Evolutionary conservation across 2,797 vertebrate genomes (phyloP).

Genomic region (Typhlichthys eigenmanni): DNA sequence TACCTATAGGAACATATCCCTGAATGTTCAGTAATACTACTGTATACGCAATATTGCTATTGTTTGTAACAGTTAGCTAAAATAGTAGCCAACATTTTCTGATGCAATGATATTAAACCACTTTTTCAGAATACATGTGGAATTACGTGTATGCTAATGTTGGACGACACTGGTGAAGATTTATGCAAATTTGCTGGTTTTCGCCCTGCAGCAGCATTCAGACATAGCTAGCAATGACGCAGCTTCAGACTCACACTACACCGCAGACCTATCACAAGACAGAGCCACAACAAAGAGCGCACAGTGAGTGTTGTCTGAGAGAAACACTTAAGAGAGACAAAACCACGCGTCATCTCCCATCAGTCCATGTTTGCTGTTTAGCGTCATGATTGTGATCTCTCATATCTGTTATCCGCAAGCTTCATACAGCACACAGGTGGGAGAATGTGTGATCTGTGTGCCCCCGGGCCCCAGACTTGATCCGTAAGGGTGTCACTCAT

Average conservation of each 20-base stretch:
- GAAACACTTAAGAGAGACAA: constrained; percentile 35
- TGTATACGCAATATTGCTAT: neutral
- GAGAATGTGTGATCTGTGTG: too few relatives aligned
- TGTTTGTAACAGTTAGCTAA: neutral
- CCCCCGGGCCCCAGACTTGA: too few relatives aligned
- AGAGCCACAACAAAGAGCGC: constrained; percentile 65
- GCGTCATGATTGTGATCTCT: constrained; percentile 15
- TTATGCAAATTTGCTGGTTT: constrained; percentile 53
- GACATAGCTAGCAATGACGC: constrained; percentile 68
- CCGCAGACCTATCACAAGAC: constrained; percentile 69
- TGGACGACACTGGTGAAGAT: constrained; percentile 26
- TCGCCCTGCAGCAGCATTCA: constrained; percentile 66
- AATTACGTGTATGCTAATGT: neutral
- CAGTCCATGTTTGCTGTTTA: constrained; percentile 7
- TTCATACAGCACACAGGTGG: constrained; percentile 21
- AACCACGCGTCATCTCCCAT: constrained; percentile 28
- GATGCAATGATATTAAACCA: neutral
- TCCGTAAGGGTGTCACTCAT: too few relatives aligned
- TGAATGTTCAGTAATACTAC: too few relatives aligned
- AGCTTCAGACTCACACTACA: constrained; percentile 63
- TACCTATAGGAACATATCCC: too few relatives aligned
- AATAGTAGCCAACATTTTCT: neutral
- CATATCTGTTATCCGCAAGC: constrained; percentile 8
- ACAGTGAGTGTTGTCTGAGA: constrained; percentile 55
- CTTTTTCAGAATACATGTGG: neutral